A percentile compares a stretch with the other conserved stretches of the same genome.
phyloP scores from a whole-genome alignment of 1,140 invertebrate species.

The Platyscapa corneri region DNA sequence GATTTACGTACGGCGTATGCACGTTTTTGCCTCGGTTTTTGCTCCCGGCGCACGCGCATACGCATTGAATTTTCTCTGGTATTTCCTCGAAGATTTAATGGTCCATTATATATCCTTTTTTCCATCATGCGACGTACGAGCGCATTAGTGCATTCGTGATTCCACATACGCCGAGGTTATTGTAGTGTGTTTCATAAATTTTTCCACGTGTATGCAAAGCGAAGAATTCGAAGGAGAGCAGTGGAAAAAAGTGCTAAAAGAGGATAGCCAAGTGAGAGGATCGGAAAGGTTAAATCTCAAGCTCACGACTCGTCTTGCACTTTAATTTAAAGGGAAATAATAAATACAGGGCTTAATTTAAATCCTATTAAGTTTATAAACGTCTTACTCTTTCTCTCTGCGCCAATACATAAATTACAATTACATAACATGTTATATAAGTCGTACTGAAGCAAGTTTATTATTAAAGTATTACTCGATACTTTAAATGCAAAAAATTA shows the following conservation, averaged over 20 bases:
- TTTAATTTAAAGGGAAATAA: not conserved
- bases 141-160: no score
- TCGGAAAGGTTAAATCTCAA: no score
- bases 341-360: conserved; percentile 3
- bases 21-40: not conserved
- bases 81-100: not conserved
- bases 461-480: not conserved
- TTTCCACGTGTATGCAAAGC: not conserved
- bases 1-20: not conserved
- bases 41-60: not conserved
- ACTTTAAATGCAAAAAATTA: not conserved
- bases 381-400: not conserved
- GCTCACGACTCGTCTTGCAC: no score
- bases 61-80: not conserved
- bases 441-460: not conserved
- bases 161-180: not conserved
- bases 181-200: not conserved
- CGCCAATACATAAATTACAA: not conserved
- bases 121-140: not conserved
- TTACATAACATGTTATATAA: conserved; percentile 6
- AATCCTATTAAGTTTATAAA: not conserved
- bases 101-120: not conserved
- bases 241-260: not conserved
- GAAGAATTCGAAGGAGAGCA: no score
- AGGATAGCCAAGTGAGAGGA: not conserved